phyloP scores from a whole-genome alignment of 2,888 invertebrate genomes.

The Cataglyphis altisquamis region DNA sequence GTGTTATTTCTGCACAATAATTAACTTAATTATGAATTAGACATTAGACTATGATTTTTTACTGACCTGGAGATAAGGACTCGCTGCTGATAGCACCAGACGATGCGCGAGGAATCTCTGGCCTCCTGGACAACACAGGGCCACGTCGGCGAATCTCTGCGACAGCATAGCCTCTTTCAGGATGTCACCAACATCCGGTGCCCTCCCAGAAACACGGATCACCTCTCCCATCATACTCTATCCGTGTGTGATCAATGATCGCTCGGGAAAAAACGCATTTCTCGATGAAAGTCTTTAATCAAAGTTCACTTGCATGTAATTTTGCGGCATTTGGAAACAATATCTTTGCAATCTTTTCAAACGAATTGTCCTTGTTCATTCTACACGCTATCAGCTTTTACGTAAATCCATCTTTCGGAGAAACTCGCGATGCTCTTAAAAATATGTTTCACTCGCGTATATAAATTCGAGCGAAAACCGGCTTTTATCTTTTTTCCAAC shows the following conservation, averaged over 20 bases:
- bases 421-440: background rate
- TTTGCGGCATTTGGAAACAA: slow-evolving; percentile 5
- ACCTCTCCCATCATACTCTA: slow-evolving; percentile 80
- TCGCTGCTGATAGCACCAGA: slow-evolving; percentile 90
- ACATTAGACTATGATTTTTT: background rate
- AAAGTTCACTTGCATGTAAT: slow-evolving; percentile 1
- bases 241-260: slow-evolving; percentile 12
- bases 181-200: slow-evolving; percentile 80
- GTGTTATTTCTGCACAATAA: background rate
- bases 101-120: slow-evolving; percentile 89
- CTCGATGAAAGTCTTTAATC: slow-evolving; percentile 15
- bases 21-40: background rate
- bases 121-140: slow-evolving; percentile 89
- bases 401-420: background rate
- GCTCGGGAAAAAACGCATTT: slow-evolving; percentile 1
- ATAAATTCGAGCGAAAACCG: slow-evolving; percentile 16
- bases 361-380: slow-evolving; percentile 18
- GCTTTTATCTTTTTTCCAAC: background rate
- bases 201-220: slow-evolving; percentile 79
- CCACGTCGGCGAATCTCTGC: slow-evolving; percentile 89
- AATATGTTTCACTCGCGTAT: background rate
- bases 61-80: slow-evolving; percentile 90
- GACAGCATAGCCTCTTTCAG: slow-evolving; percentile 87
- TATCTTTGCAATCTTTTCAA: slow-evolving; percentile 5
- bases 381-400: background rate